A percentile compares a stretch with the other conserved stretches of the same genome.
These are phyloP conservation scores for Salticus scenicus DNA, from an alignment of 2,888 invertebrate species.

Conservation along the genomic window DNA sequence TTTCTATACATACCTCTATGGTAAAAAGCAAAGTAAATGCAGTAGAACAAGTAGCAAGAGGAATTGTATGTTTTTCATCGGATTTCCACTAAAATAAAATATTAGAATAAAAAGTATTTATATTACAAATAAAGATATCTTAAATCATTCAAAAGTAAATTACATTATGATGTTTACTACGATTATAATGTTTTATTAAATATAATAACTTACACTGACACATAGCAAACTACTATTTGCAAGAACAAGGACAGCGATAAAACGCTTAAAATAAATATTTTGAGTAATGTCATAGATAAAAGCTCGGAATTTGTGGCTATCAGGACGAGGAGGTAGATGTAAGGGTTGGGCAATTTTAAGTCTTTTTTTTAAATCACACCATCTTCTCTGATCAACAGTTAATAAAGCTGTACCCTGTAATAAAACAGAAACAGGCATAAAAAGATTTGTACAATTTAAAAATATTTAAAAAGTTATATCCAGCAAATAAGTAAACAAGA, in stretches of 20 bases:
- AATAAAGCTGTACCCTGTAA: constrained; percentile 91
- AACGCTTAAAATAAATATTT: constrained; percentile 94
- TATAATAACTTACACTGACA: constrained; percentile 84
- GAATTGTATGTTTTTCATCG: constrained; percentile 81
- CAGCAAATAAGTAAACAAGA: too few species aligned
- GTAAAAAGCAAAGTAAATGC: constrained; percentile 94
- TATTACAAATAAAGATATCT: not conserved
- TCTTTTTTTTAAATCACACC: constrained; percentile 99
- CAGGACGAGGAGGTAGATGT: constrained; percentile 97
- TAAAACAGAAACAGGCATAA: not conserved
- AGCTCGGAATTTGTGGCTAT: constrained; percentile 91
- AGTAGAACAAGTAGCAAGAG: constrained; percentile 90
- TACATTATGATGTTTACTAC: too few species aligned
- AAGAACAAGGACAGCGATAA: constrained; percentile 94
- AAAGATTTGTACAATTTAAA: not conserved
- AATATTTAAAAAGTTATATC: too few species aligned
- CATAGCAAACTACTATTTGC: constrained; percentile 93
- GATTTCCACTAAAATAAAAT: constrained; percentile 73
- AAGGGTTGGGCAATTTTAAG: constrained; percentile 99
- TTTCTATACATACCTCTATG: constrained; percentile 80
- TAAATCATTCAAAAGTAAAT: too few species aligned
- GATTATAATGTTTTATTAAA: not conserved
- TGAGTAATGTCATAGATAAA: constrained; percentile 99
- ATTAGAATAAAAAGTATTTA: not conserved
- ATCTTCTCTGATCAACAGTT: constrained; percentile 98